Percentiles rank a stretch among this genome's conserved stretches.
Evolutionary conservation across 2,888 invertebrate species (phyloP).

Genomic region (Leucozona laternaria): DNA sequence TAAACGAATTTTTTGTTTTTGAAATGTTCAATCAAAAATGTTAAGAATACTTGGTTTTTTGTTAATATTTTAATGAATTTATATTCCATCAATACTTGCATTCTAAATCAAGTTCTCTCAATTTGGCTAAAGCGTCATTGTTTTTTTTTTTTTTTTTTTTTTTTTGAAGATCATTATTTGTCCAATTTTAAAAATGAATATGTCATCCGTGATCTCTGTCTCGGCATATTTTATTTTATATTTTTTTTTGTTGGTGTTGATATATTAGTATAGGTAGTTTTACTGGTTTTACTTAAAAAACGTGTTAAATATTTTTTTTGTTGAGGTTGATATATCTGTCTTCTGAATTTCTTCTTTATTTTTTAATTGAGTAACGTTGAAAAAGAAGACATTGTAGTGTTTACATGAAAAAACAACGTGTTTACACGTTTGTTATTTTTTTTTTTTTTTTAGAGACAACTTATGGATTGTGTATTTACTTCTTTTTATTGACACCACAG

Average conservation of each 20-base stretch:
- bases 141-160: neutral
- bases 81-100: neutral
- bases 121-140: neutral
- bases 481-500: neutral
- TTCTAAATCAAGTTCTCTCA: neutral
- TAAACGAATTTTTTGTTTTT: neutral
- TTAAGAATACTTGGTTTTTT: too few relatives aligned
- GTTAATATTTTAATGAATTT: too few relatives aligned
- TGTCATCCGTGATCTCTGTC: neutral
- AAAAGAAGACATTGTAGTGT: neutral
- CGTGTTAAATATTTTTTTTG: neutral
- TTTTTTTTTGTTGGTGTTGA: neutral
- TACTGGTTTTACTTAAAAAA: conserved; percentile 14
- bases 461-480: neutral
- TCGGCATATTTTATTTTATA: neutral
- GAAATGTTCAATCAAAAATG: neutral
- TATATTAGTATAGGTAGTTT: neutral
- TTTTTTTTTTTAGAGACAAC: too few relatives aligned
- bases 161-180: neutral
- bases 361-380: neutral
- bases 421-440: conserved; percentile 1
- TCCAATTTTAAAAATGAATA: neutral
- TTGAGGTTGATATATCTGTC: neutral
- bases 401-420: neutral
- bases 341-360: neutral